Evolutionary conservation across 2,113 vertebrate genomes (phyloP), one percentile per base, ranked within the genome.

Genomic region (Malurus alboscapulatus): DNA sequence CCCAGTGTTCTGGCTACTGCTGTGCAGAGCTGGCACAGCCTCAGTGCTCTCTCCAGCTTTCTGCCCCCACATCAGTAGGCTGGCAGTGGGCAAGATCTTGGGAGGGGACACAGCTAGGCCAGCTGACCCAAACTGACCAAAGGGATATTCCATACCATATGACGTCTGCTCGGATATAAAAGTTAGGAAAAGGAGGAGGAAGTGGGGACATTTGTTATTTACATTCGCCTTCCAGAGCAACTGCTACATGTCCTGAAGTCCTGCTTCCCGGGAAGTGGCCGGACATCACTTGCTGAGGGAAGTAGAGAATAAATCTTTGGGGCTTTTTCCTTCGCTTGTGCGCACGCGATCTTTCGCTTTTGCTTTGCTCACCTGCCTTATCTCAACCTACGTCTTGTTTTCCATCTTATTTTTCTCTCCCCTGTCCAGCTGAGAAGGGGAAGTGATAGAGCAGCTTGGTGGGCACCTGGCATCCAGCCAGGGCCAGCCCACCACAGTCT

Each of bases 121-220:
- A 89, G 63, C 79, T 89, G 87, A 83, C 26, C 42, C 42, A 55
- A 83, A 42, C 42, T 69, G 63, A 76, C 87, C 71, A 89, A 89
- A 62, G 71, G 42, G 27, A 14, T 76, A 50, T 62, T 55, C 48
- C 63, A 22, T 44, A 4, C 21, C 34, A 2, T 55, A 11, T 89
- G 87, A 83, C 71, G 63, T 89, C 26, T 83, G 26, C 79, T 83
- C 0, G 0, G 34, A 62, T 48, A 62, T 36, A 50, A 69, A 83
- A 62, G 42, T 14, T 50, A 32, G 24, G 63, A 32, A 44, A 48
- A 55, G 48, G 48, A 83, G 15, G 30, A 83, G 42, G 63, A 83
- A 44, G 62, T 32, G 42, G 48, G 26, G 34, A 7, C 40, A 32
- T 22, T 48, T 2, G 3, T 27, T 42, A 9, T 11, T 61, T 42